Evolutionary conservation across 1,140 invertebrate species (phyloP).

Genomic region (Drosophila elegans): DNA sequence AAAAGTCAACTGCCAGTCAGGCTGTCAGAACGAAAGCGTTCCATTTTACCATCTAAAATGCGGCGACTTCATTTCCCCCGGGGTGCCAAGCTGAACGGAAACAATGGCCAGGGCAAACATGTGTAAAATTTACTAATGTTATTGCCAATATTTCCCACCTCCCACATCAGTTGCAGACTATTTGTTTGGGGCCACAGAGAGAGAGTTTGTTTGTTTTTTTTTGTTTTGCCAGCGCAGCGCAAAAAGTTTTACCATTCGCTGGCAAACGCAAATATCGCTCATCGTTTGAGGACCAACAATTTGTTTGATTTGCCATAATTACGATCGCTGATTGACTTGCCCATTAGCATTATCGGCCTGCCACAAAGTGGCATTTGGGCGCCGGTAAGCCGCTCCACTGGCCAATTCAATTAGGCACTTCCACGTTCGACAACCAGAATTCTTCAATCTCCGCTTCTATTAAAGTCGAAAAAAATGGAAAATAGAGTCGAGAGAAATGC

Average conservation of each 20-base stretch:
- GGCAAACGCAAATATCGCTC: slow-evolving; percentile 8
- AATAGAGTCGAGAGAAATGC: slow-evolving; percentile 11
- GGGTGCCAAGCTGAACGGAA: not conserved
- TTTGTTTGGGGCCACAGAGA: not conserved
- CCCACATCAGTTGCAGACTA: slow-evolving; percentile 8
- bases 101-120: slow-evolving; percentile 11
- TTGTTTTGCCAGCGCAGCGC: not conserved
- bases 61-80: slow-evolving; percentile 23
- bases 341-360: slow-evolving; percentile 42
- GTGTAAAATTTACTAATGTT: slow-evolving; percentile 19
- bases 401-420: slow-evolving; percentile 16
- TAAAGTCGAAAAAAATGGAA: slow-evolving; percentile 6
- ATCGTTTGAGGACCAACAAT: not conserved
- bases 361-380: not conserved
- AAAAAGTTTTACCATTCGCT: not conserved
- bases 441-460: slow-evolving; percentile 2
- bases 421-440: not conserved
- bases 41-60: not conserved
- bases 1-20: slow-evolving; percentile 53
- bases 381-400: slow-evolving; percentile 14
- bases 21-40: slow-evolving; percentile 39
- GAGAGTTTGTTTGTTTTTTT: slow-evolving; percentile 1
- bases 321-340: slow-evolving; percentile 36
- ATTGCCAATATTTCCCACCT: not conserved
- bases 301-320: slow-evolving; percentile 25